Percentiles rank a stretch among this genome's conserved stretches.
These are phyloP conservation scores for Oncorhynchus nerka DNA, from an alignment of 2,113 vertebrate species.

Conservation along the genomic window DNA sequence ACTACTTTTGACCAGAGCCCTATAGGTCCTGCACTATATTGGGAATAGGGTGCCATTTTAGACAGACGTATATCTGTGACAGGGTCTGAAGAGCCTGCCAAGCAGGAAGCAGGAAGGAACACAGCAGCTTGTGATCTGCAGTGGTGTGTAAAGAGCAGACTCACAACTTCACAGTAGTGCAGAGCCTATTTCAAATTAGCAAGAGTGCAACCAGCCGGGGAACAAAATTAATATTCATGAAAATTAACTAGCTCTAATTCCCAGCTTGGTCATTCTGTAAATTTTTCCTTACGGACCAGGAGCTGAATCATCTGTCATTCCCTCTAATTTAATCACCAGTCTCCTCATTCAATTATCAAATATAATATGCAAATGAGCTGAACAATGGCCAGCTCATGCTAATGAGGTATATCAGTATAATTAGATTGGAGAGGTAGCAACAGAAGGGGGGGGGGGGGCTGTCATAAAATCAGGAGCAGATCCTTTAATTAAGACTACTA, in stretches of 20 bases:
- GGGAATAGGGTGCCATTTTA: no score
- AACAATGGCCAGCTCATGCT: conserved; percentile 79
- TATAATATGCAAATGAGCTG: conserved; percentile 90
- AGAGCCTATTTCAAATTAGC: conserved; percentile 69
- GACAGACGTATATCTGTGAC: neutral
- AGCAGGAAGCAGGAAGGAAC: conserved; percentile 37
- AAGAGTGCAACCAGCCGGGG: conserved; percentile 56
- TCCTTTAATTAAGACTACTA: conserved; percentile 81
- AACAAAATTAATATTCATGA: conserved; percentile 78
- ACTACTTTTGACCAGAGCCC: no score
- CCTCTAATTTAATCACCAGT: conserved; percentile 87
- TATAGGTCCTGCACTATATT: no score
- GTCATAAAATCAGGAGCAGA: conserved; percentile 76
- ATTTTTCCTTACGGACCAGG: conserved; percentile 65
- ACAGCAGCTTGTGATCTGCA: conserved; percentile 14
- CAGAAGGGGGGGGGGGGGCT: conserved; percentile 54
- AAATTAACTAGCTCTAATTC: conserved; percentile 70
- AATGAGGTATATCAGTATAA: conserved; percentile 90
- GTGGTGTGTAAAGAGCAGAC: conserved; percentile 30
- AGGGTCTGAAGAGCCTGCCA: conserved; percentile 11
- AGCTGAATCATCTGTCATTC: conserved; percentile 79
- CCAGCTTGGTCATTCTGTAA: conserved; percentile 72
- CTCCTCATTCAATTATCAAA: conserved; percentile 88
- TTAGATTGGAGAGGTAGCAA: conserved; percentile 81
- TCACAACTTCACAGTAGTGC: conserved; percentile 44